Percentiles rank a stretch among this genome's conserved stretches.
Evolutionary conservation across 2,113 vertebrate genomes (phyloP).

Genomic region (Phyllopteryx taeniolatus): DNA sequence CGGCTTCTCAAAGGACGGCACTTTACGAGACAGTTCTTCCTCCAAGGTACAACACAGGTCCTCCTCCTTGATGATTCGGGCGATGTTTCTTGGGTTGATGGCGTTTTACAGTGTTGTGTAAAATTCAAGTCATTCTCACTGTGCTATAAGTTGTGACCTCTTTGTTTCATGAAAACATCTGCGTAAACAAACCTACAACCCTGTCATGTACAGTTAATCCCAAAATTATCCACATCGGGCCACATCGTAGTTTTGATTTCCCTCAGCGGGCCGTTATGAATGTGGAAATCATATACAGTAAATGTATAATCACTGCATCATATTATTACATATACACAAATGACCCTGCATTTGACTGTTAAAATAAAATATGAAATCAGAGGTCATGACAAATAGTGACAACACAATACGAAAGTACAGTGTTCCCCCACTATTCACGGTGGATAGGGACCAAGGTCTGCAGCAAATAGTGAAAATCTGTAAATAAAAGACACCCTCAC

Average conservation of each 20-base stretch:
- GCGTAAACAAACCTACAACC: background rate
- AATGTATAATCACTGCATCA: no score
- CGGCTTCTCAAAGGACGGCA: slow-evolving; percentile 40
- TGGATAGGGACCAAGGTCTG: no score
- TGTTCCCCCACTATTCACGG: no score
- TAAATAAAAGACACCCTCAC: no score
- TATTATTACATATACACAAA: no score
- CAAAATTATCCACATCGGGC: background rate
- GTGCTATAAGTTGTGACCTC: background rate
- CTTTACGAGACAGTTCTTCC: slow-evolving; percentile 17
- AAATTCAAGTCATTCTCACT: slow-evolving; percentile 9
- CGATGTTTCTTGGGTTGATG: slow-evolving; percentile 4
- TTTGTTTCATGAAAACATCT: slow-evolving; percentile 6
- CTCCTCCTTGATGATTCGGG: background rate
- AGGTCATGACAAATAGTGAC: no score
- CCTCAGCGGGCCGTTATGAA: no score
- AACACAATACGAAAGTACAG: no score
- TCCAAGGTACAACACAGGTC: slow-evolving; percentile 25
- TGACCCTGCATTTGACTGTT: no score
- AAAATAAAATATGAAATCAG: no score
- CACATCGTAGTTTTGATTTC: background rate
- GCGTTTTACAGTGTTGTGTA: background rate
- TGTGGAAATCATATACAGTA: no score
- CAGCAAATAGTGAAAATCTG: no score
- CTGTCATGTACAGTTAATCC: background rate